Evolutionary conservation across 1,140 invertebrate species (phyloP).

Genomic region (Amphibalanus amphitrite): DNA sequence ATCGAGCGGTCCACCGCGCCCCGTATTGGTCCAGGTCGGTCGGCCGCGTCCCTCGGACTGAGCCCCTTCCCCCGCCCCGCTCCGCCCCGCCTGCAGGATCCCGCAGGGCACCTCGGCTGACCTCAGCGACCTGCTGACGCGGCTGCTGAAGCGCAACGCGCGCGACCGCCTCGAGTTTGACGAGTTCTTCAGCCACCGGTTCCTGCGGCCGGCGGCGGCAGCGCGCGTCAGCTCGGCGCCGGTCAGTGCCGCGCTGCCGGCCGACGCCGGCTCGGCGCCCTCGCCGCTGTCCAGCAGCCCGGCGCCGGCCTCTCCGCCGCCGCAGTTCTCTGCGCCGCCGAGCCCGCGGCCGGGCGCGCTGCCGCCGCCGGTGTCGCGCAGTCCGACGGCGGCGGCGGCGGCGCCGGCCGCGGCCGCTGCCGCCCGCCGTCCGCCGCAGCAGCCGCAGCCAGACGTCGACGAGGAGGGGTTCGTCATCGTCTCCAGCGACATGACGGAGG

Average conservation of each 20-base stretch:
- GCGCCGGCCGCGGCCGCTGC: neutral
- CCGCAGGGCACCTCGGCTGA: conserved; percentile 78
- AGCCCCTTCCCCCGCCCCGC: too few relatives aligned
- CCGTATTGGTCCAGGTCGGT: too few relatives aligned
- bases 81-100: conserved; percentile 45
- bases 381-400: neutral
- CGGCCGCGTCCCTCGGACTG: too few relatives aligned
- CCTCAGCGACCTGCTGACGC: conserved; percentile 63
- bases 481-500: neutral
- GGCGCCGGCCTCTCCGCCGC: conserved; percentile 13
- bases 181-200: conserved; percentile 80
- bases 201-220: conserved; percentile 42
- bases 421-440: conserved; percentile 5
- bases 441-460: neutral
- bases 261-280: conserved; percentile 15
- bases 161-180: conserved; percentile 91
- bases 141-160: conserved; percentile 77
- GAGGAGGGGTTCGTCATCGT: neutral
- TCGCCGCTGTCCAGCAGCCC: conserved; percentile 6
- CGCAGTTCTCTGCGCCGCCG: neutral
- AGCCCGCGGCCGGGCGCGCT: neutral
- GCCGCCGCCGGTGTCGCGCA: neutral
- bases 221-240: conserved; percentile 21
- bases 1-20: too few relatives aligned
- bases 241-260: neutral